Percentiles rank a stretch among this genome's conserved stretches.
Evolutionary conservation across 2,888 invertebrate species (phyloP).

Genomic region (Cryptus armator): DNA sequence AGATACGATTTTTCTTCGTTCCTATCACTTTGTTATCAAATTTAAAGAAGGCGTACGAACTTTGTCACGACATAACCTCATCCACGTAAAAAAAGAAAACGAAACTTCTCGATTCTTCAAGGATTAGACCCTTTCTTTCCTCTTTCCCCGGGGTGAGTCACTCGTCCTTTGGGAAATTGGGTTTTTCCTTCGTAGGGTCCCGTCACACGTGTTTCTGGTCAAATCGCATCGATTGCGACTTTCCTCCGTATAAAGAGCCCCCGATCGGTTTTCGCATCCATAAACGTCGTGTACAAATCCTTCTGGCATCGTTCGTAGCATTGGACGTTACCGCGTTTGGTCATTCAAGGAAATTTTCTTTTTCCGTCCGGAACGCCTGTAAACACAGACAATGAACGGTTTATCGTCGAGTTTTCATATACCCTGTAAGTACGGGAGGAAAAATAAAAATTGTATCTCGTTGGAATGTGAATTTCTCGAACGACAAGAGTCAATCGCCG

Average conservation of each 20-base stretch:
- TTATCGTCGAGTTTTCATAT: conserved; percentile 19
- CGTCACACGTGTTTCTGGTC: conserved; percentile 1
- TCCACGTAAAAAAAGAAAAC: neutral
- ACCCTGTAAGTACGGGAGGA: neutral
- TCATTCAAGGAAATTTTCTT: neutral
- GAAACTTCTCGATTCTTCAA: neutral
- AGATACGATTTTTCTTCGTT: too few species aligned
- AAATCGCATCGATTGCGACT: neutral
- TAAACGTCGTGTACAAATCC: conserved; percentile 5
- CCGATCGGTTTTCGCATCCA: neutral
- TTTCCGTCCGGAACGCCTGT: conserved; percentile 7
- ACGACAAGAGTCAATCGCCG: conserved; percentile 22
- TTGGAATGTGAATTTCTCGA: conserved; percentile 14
- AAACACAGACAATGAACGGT: conserved; percentile 28
- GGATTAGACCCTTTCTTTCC: neutral
- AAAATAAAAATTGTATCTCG: neutral
- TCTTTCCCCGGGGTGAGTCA: neutral
- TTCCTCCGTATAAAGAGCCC: neutral
- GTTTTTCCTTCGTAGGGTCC: neutral
- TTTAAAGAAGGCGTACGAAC: too few species aligned
- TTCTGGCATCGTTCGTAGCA: conserved; percentile 6
- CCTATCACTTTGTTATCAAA: too few species aligned
- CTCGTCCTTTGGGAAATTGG: neutral
- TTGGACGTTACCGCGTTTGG: conserved; percentile 12
- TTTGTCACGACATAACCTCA: too few species aligned